Base-by-base conservation (phyloP, 2,888 invertebrate species). In the Chaitophorus viminalis region DNA sequence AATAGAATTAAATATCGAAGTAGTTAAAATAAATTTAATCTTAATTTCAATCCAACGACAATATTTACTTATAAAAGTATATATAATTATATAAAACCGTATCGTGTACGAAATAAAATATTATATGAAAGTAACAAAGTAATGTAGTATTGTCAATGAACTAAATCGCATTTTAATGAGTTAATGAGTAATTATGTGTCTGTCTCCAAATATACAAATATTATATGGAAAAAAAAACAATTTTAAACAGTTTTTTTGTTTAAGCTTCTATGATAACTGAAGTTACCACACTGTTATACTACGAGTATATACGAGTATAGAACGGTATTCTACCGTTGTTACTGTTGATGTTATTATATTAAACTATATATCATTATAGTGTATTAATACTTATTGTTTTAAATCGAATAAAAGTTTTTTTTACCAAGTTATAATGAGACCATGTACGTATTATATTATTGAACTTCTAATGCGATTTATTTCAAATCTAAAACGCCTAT, bases 131-230 rank as follows among this genome's bases (percentile, higher is more conserved):
- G 21, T 75, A 75, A 36, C 31, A 75, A 39, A n/a, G 11, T 25
- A 25, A 31, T n/a, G 1, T 6, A 52, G 54, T 65, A 39, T 36
- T 70, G 46, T 70, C 46, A 82, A 82, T 68, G 68, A 46, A 52
- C 31, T 25, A 82, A 70, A 82, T 31, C 14, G 81, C 70, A 82
- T 82, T 82, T 82, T 82, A 82, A 82, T 52, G 81, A 70, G 81
- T 31, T 82, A 70, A 82, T 82, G 81, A 82, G 46, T 70, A 70
- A 82, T n/a, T n/a, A n/a, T 76, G 36, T 60, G 33, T 60, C n/a
- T 60, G 60, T 36, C 25, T 60, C 60, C 25, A 14, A 54, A 54
- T 54, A 77, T 25, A 79, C 60, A 36, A 60, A 78, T 36, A n/a
- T n/a, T n/a, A 18, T n/a, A 29, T 18, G 65, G 9, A 39, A 9